These are phyloP conservation scores for Rhabdophis nuchalis DNA, from an alignment of 2,797 vertebrate genomes.

Conservation along the genomic window DNA sequence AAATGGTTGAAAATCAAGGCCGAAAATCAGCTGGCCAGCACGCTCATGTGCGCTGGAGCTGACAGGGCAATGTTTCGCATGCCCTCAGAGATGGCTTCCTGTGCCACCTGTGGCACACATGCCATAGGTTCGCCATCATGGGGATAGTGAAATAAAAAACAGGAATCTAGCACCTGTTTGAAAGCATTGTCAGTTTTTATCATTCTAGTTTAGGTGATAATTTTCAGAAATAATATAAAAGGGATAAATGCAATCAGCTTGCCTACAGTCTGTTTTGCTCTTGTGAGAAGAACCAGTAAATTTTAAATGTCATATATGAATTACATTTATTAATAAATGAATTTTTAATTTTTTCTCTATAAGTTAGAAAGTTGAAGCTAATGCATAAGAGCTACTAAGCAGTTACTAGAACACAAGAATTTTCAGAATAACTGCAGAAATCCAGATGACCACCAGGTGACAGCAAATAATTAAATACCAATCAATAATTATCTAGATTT, in stretches of 20 bases:
- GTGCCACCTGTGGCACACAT: too few species aligned
- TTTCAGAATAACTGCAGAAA: not conserved
- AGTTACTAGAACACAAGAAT: not conserved
- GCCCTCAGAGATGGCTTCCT: too few species aligned
- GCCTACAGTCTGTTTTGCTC: not conserved
- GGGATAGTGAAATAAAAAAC: not conserved
- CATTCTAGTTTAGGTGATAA: not conserved
- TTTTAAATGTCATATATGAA: not conserved
- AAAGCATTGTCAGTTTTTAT: not conserved
- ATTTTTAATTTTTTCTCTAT: not conserved
- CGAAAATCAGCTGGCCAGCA: too few species aligned
- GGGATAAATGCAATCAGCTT: not conserved
- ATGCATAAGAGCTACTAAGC: not conserved
- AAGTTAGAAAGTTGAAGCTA: not conserved
- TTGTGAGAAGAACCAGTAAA: not conserved
- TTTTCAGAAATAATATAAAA: not conserved
- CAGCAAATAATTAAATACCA: not conserved
- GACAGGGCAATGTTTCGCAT: too few species aligned
- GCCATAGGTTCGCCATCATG: too few species aligned
- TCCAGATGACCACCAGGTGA: not conserved
- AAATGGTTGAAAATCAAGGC: too few species aligned
- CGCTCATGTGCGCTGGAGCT: too few species aligned
- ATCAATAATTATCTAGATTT: not conserved
- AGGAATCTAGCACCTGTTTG: not conserved
- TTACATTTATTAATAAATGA: not conserved